Percentiles rank a stretch among this genome's conserved stretches.
Conservation (phyloP, 2,888 invertebrate genomes). For the Philopedon plagiatum region DNA sequence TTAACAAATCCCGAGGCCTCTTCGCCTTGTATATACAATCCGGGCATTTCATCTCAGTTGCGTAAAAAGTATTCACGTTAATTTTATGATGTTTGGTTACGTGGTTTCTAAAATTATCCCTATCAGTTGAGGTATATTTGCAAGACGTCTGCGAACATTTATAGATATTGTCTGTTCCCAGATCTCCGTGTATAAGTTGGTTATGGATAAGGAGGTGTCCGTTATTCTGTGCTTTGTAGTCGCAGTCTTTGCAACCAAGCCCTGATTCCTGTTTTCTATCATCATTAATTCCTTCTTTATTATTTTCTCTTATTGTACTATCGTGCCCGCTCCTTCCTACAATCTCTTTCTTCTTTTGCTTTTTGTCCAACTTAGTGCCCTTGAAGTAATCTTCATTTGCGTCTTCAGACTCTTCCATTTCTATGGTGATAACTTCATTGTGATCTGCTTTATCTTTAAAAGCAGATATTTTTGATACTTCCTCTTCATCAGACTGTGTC, state of each 20-base stretch:
- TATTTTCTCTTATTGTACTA: too few species aligned
- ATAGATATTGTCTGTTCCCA: neutral
- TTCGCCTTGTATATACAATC: neutral
- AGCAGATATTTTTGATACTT: neutral
- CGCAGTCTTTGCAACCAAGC: neutral
- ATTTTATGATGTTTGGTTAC: neutral
- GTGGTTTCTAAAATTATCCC: neutral
- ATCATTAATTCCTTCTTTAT: too few species aligned
- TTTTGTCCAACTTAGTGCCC: too few species aligned
- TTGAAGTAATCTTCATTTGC: neutral
- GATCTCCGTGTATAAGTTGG: neutral
- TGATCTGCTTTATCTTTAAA: neutral
- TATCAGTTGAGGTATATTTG: neutral
- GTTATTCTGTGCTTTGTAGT: neutral
- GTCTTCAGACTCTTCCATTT: neutral
- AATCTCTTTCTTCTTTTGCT: too few species aligned
- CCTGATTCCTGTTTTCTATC: neutral
- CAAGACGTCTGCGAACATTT: neutral
- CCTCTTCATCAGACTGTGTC: conserved; percentile 5
- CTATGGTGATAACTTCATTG: conserved; percentile 1
- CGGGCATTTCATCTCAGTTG: neutral
- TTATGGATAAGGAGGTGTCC: neutral
- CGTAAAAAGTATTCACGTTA: neutral
- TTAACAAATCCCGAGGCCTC: neutral
- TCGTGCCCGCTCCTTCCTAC: too few species aligned